Evolutionary conservation across 2,113 vertebrate genomes (phyloP).

Genomic region (Poeciliopsis prolifica): DNA sequence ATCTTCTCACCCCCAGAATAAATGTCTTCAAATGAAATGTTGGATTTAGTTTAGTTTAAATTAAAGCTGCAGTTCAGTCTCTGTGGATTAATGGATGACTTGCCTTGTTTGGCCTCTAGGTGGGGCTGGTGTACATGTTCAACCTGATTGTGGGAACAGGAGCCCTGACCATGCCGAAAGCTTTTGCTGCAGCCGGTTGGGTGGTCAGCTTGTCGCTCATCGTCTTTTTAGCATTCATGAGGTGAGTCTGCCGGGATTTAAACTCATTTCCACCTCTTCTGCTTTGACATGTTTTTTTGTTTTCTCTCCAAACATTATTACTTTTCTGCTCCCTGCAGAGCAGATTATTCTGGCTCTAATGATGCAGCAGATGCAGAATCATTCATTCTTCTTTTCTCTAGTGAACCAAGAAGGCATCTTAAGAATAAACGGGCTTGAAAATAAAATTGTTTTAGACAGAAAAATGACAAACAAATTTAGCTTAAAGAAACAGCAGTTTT

Average conservation of each 20-base stretch:
- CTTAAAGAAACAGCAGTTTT: not conserved
- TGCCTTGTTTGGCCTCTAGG: conserved; percentile 73
- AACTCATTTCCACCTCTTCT: not conserved
- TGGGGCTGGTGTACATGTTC: conserved; percentile 99
- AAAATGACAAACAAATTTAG: not conserved
- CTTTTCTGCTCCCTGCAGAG: not conserved
- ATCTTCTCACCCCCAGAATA: not conserved
- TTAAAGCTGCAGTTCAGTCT: no score
- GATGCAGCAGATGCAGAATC: not conserved
- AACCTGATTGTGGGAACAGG: conserved; percentile 97
- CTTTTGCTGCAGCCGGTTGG: conserved; percentile 94
- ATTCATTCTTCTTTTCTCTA: not conserved
- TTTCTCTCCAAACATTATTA: not conserved
- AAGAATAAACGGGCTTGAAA: accelerated
- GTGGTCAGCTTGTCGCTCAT: conserved; percentile 91
- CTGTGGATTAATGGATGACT: no score
- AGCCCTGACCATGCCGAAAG: conserved; percentile 96
- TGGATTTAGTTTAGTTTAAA: not conserved
- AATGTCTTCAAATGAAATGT: not conserved
- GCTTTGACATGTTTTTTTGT: not conserved
- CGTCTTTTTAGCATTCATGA: conserved; percentile 93
- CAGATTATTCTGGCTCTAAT: not conserved
- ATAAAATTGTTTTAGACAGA: not conserved
- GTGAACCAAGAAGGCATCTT: not conserved
- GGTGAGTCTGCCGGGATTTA: conserved; percentile 75